phyloP scores from a whole-genome alignment of 1,140 invertebrate species.

The Xylocopa sonorina region DNA sequence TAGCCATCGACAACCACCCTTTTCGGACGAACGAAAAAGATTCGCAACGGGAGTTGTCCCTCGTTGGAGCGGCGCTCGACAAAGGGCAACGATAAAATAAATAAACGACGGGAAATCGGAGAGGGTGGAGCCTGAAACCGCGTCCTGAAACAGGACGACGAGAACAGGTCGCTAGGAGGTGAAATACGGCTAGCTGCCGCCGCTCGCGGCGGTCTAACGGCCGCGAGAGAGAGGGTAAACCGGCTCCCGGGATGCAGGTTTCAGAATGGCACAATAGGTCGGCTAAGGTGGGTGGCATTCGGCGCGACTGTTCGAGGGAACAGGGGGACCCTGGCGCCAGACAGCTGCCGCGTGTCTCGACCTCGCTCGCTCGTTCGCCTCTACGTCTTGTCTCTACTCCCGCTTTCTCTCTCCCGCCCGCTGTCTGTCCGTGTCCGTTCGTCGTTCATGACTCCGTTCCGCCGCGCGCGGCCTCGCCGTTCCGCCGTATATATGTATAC shows the following conservation, averaged over 20 bases:
- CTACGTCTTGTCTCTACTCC: background rate
- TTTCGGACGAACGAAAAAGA: too few species aligned
- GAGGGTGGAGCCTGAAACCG: background rate
- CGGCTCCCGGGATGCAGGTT: conserved; percentile 65
- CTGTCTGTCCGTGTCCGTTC: background rate
- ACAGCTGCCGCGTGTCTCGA: conserved; percentile 75
- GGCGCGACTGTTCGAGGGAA: conserved; percentile 71
- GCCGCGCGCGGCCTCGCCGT: background rate
- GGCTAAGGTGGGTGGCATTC: conserved; percentile 72
- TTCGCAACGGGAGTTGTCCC: too few species aligned
- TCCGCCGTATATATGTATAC: conserved; percentile 13
- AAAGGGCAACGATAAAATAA: conserved; percentile 41
- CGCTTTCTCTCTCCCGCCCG: conserved; percentile 2
- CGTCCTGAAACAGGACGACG: conserved; percentile 12
- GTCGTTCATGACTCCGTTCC: background rate
- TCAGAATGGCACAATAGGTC: conserved; percentile 71
- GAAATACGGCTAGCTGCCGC: background rate
- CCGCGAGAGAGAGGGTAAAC: conserved; percentile 52
- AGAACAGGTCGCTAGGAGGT: conserved; percentile 23
- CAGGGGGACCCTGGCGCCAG: conserved; percentile 72
- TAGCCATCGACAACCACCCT: too few species aligned
- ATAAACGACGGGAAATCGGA: conserved; percentile 37
- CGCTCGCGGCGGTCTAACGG: too few species aligned
- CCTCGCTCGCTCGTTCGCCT: conserved; percentile 63
- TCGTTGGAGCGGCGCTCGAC: conserved; percentile 14